Conservation (phyloP, 2,888 invertebrate genomes). For the Rhimphoctona megacephalus region DNA sequence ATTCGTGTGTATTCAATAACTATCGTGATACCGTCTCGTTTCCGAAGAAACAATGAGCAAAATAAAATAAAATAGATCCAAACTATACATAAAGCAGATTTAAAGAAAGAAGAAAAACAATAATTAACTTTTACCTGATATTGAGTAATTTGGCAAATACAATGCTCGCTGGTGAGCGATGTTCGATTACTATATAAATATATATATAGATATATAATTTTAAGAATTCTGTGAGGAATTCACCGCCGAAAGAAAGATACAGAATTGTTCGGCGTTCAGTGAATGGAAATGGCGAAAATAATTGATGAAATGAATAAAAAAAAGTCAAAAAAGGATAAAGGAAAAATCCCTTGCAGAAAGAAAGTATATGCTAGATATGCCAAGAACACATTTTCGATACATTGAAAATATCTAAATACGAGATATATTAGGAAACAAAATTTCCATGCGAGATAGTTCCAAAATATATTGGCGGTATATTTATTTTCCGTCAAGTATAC, state of each 20-base stretch:
- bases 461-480: background rate
- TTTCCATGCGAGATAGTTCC: background rate
- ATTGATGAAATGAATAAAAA: background rate
- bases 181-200: conserved; percentile 72
- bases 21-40: conserved; percentile 27
- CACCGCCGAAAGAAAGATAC: conserved; percentile 55
- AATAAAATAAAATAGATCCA: conserved; percentile 52
- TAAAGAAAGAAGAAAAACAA: conserved; percentile 60
- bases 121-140: conserved; percentile 76
- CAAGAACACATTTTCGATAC: conserved; percentile 14
- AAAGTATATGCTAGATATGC: conserved; percentile 6
- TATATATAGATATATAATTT: conserved; percentile 37
- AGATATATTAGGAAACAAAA: background rate
- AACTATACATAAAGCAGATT: conserved; percentile 59
- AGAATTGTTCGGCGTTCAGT: conserved; percentile 64
- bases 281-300: conserved; percentile 21
- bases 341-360: background rate
- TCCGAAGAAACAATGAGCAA: conserved; percentile 22
- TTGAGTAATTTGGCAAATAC: conserved; percentile 73
- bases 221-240: conserved; percentile 58
- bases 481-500: too few species aligned
- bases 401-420: background rate
- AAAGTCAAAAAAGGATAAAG: background rate
- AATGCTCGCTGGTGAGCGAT: conserved; percentile 84
- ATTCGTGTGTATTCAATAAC: conserved; percentile 46